These are phyloP conservation scores for Colletes gigas DNA, from an alignment of 1,140 invertebrate genomes.

Conservation along the genomic window DNA sequence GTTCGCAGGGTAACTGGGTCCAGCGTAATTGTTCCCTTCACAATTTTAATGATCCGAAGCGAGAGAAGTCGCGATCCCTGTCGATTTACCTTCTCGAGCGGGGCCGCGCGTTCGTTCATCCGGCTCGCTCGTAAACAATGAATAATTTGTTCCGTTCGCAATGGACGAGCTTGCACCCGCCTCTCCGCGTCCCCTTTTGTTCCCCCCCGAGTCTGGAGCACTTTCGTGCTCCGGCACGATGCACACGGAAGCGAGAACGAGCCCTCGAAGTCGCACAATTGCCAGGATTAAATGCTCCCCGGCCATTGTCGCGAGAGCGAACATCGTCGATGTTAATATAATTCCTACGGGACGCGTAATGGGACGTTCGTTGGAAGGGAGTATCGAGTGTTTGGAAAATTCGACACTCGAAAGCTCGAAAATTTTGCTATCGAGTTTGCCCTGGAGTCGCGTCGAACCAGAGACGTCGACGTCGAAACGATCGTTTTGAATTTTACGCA, in stretches of 20 bases:
- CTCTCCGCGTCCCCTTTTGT: neutral
- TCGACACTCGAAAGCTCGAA: neutral
- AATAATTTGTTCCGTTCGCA: slow-evolving; percentile 50
- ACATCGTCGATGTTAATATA: slow-evolving; percentile 45
- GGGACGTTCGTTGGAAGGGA: slow-evolving; percentile 7
- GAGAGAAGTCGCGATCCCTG: slow-evolving; percentile 36
- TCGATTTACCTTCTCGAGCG: slow-evolving; percentile 48
- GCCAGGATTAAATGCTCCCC: slow-evolving; percentile 45
- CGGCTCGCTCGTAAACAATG: slow-evolving; percentile 45
- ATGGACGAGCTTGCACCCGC: slow-evolving; percentile 10
- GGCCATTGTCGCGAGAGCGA: slow-evolving; percentile 31
- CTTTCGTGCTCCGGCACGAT: slow-evolving; percentile 25
- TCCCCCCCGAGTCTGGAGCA: slow-evolving; percentile 15
- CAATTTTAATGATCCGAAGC: slow-evolving; percentile 48
- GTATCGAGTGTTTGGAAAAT: slow-evolving; percentile 35
- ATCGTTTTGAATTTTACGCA: no score
- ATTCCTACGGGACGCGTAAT: slow-evolving; percentile 8
- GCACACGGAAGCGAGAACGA: slow-evolving; percentile 36
- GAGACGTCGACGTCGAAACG: no score
- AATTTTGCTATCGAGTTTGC: neutral
- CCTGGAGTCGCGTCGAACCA: neutral
- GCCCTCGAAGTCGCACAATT: slow-evolving; percentile 48
- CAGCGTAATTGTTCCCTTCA: slow-evolving; percentile 40
- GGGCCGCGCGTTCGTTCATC: neutral
- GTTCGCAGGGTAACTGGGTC: neutral